Percentiles rank a stretch among this genome's conserved stretches.
These are phyloP conservation scores for Drosophila murphyi DNA, from an alignment of 1,140 invertebrate genomes.

Conservation along the genomic window DNA sequence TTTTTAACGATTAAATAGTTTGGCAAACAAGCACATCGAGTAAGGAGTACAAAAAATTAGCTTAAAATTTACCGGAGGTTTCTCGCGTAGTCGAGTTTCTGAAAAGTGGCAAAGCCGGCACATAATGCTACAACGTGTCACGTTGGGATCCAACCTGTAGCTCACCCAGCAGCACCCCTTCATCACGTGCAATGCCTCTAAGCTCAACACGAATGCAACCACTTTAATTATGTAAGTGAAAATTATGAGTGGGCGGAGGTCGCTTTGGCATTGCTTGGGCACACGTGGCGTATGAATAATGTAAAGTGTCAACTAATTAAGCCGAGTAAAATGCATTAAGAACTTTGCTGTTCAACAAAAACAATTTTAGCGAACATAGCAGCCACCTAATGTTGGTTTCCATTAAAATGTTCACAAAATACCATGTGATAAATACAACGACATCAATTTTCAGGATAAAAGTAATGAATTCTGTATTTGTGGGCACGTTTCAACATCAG, in stretches of 20 bases:
- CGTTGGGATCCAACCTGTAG: not conserved
- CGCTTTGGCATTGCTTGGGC: slow-evolving; percentile 16
- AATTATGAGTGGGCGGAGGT: slow-evolving; percentile 44
- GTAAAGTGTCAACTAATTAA: slow-evolving; percentile 73
- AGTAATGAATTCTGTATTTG: not conserved
- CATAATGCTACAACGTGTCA: too few species aligned
- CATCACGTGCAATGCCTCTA: not conserved
- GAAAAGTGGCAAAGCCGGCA: too few species aligned
- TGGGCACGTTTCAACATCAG: slow-evolving; percentile 12
- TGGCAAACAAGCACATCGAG: too few species aligned
- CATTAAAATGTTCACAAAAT: slow-evolving; percentile 52
- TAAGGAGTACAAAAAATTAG: too few species aligned
- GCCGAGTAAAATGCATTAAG: slow-evolving; percentile 60
- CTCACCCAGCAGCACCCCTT: not conserved
- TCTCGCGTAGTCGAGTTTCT: not conserved
- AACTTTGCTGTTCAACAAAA: slow-evolving; percentile 25
- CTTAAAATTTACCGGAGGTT: too few species aligned
- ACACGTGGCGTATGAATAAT: slow-evolving; percentile 74
- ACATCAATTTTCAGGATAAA: not conserved
- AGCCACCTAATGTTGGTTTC: slow-evolving; percentile 56
- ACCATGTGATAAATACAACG: not conserved
- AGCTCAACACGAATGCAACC: slow-evolving; percentile 49
- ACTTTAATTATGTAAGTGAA: slow-evolving; percentile 67
- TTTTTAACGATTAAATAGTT: too few species aligned
- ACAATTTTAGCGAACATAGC: slow-evolving; percentile 35